Base-by-base conservation (phyloP, 2,797 vertebrate genomes). In the Pseudopleuronectes americanus region DNA sequence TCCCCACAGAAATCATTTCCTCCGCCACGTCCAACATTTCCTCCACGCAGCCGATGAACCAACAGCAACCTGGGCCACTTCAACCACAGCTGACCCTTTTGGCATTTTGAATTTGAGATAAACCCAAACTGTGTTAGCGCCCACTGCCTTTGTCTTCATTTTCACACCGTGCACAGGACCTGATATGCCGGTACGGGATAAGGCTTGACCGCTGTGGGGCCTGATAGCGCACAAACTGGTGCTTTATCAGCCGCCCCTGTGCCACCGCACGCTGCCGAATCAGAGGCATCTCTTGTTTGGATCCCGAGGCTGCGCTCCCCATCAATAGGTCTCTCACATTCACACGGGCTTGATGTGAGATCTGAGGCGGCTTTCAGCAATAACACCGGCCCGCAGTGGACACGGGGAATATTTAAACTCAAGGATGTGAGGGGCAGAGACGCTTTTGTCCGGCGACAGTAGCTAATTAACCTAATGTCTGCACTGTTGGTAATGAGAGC, bases 91-190 rank as follows among this genome's bases (percentile, higher is more conserved):
- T 79, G 71, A 85, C 79, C 81, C 74, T 21, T 73, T 53, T 85
- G 84, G 69, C 84, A 80, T 85, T 87, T 84, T 64, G 12, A 80
- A 84, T 71, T 36, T n/a, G 23, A 87, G 88, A 89, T 85, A 89
- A 16, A 81, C 64, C 76, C 76, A 76, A 80, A 77, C 72, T 65
- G 67, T 47, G 70, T 83, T 68, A 64, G 64, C 70, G 69, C 69
- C 69, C 54, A 1, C 68, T 67, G 71, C 71, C 63, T 73, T 67
- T 67, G 68, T 71, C 63, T 73, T 68, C 12, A 13, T 75, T 62
- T 79, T 79, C 78, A 69, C 59, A 17, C 58, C 60, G 45, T 67
- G 61, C 54, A 28, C 68, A 56, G 70, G 9, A n/a, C 56, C 67
- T 45, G 68, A 71, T 79, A 77, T 86, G 87, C 64, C 13, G 41